phyloP scores from a whole-genome alignment of 2,797 vertebrate species.

The Champsocephalus gunnari region DNA sequence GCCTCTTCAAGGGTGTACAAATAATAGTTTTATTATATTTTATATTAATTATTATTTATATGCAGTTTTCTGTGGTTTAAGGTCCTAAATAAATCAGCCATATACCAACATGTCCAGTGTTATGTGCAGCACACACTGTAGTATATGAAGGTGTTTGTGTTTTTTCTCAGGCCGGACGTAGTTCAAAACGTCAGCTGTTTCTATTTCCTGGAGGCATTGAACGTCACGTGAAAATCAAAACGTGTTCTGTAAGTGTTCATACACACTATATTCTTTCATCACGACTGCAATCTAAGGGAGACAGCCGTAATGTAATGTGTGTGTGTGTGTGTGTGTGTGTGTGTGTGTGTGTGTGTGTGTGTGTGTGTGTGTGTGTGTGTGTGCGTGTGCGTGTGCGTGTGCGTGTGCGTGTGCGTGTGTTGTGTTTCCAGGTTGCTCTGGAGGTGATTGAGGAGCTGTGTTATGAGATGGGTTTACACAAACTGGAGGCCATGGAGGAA shows the following conservation, averaged over 20 bases:
- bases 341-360: no score
- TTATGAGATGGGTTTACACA: conserved; percentile 92
- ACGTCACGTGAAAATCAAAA: conserved; percentile 96
- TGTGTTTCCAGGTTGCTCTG: conserved; percentile 87
- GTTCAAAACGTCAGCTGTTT: conserved; percentile 96
- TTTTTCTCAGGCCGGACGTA: conserved; percentile 90
- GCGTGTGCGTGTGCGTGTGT: not conserved
- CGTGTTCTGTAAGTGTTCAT: conserved; percentile 89
- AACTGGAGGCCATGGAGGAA: conserved; percentile 89
- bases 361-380: no score
- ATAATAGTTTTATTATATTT: not conserved
- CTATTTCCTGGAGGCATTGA: conserved; percentile 95
- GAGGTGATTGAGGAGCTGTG: conserved; percentile 96
- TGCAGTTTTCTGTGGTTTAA: not conserved
- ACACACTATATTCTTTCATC: not conserved
- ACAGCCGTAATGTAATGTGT: not conserved
- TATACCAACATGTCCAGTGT: not conserved
- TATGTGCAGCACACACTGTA: not conserved
- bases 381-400: fast-evolving
- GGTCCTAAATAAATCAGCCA: not conserved
- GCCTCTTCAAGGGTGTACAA: no score
- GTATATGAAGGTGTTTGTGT: conserved; percentile 21
- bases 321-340: no score
- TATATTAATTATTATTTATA: not conserved
- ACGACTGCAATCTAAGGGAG: not conserved